phyloP scores from a whole-genome alignment of 1,140 invertebrate species.

The Pentalonia nigronervosa region DNA sequence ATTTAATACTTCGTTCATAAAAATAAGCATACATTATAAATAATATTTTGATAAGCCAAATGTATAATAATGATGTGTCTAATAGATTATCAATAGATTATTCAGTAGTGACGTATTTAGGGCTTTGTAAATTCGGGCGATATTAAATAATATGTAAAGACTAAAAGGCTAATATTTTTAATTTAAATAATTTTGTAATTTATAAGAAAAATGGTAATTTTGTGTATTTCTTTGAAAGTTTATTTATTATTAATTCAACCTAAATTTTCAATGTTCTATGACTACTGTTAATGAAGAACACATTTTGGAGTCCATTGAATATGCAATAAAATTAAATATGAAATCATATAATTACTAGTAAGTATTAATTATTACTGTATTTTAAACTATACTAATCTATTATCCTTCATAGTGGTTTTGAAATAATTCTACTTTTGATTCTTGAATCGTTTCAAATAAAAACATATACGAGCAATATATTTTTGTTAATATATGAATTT shows the following conservation, averaged over 20 bases:
- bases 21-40: not conserved
- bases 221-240: not conserved
- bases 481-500: no score
- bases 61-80: not conserved
- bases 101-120: not conserved
- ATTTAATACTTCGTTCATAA: not conserved
- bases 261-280: not conserved
- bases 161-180: not conserved
- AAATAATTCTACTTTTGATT: no score
- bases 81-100: not conserved
- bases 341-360: no score
- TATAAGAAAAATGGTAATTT: not conserved
- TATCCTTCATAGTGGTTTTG: no score
- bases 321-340: not conserved
- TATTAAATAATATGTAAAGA: not conserved
- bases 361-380: no score
- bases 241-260: not conserved
- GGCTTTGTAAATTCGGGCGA: not conserved
- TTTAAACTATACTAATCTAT: no score
- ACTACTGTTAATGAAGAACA: not conserved
- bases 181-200: not conserved
- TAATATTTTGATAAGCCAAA: not conserved
- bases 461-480: no score
- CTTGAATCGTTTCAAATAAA: no score
- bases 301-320: no score